Evolutionary conservation across 2,888 invertebrate species (phyloP), one percentile per base, ranked within the genome.

Genomic region (Prosopocoilus inquinatus): DNA sequence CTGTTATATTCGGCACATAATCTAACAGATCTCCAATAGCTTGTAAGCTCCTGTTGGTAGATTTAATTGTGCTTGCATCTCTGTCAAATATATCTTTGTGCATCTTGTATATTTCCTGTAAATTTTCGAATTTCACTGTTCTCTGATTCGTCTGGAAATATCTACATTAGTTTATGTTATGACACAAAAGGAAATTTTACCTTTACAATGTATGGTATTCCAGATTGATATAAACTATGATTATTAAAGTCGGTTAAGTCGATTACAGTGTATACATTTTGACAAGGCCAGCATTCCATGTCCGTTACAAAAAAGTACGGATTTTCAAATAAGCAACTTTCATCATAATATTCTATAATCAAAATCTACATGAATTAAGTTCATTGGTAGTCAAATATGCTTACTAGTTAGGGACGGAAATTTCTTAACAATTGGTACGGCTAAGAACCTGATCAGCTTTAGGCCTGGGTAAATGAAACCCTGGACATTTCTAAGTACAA

Each of bases 251-350:
- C 82, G 53, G 84, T 81, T 48, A 90, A 76, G 73, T 90, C 85
- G 52, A 86, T 78, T 36, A 93, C 81, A 67, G 84, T 84, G 62
- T 82, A 82, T 0, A 90, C 83, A 65, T 82, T 79, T 68, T 86
- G 86, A 68, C 93, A 94, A 0, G 92, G 91, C 84, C 88, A 89
- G 71, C 93, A 93, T 70, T 91, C 91, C 81, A 92, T 86, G 67
- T 90, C 89, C n/a, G 83, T 80, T 8, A 91, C 84, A 71, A 85
- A 84, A 72, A 91, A 94, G 71, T 87, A 90, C 9, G 93, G 93
- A 78, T 94, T 94, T 71, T 88, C 86, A 64, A 93, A 77, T 35
- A 94, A 78, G 72, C 93, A 94, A 68, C 89, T 87, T 76, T 93
- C 92, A 79, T 93, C 91, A 68, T 94, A 92, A 41, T 87, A 82